A percentile compares a stretch with the other conserved stretches of the same genome.
Conservation (phyloP, 2,113 vertebrate species). For the Ardeotis arabs region DNA sequence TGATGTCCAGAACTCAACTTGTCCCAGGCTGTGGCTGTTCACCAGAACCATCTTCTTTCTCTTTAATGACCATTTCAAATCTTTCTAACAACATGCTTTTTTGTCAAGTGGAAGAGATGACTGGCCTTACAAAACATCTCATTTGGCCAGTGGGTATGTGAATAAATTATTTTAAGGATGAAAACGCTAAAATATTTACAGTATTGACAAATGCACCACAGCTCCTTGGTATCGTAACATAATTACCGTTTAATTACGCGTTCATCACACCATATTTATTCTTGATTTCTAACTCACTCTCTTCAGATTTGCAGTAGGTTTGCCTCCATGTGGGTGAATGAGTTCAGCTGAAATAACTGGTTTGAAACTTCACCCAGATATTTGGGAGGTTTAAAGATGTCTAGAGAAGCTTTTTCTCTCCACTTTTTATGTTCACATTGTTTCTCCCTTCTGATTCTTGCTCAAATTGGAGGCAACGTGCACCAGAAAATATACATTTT, state of each 20-base stretch:
- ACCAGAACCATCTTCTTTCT: slow-evolving; percentile 18
- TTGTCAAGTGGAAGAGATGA: background rate
- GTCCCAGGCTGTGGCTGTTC: slow-evolving; percentile 16
- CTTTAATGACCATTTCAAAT: background rate
- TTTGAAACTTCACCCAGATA: background rate
- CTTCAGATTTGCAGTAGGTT: background rate
- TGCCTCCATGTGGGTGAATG: fast-evolving
- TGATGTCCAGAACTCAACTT: slow-evolving; percentile 39
- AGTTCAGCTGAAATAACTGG: background rate
- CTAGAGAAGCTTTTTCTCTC: background rate
- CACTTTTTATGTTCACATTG: background rate
- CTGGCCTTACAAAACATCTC: background rate
- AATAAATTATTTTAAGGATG: background rate
- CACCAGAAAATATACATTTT: background rate
- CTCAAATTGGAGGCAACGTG: background rate
- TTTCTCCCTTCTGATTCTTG: background rate
- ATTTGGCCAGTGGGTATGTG: fast-evolving
- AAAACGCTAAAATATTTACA: background rate
- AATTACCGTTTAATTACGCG: background rate
- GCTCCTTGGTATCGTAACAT: background rate
- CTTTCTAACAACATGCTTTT: background rate
- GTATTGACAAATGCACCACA: background rate
- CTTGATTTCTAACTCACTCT: background rate
- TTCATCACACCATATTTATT: background rate
- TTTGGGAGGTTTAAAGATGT: background rate